A percentile compares a stretch with the other conserved stretches of the same genome.
phyloP scores from a whole-genome alignment of 1,140 invertebrate species.

The Heliconius hermathena region DNA sequence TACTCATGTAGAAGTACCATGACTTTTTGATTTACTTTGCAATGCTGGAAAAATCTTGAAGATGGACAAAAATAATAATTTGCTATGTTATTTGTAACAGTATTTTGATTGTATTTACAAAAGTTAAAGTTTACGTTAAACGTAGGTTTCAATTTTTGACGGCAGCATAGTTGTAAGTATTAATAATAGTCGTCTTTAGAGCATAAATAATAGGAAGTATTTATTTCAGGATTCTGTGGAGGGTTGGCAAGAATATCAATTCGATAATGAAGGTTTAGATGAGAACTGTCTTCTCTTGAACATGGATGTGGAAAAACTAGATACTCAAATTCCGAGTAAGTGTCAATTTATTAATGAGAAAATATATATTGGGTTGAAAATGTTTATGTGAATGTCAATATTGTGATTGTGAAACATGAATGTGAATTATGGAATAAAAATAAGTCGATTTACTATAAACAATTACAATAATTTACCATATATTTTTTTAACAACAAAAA shows the following conservation, averaged over 20 bases:
- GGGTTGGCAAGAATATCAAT: conserved; percentile 72
- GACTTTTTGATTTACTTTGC: not conserved
- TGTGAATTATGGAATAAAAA: not conserved
- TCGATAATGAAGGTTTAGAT: conserved; percentile 87
- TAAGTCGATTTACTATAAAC: not conserved
- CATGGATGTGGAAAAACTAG: conserved; percentile 71
- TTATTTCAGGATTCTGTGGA: conserved; percentile 65
- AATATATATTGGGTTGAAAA: not conserved
- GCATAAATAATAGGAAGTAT: too few relatives aligned
- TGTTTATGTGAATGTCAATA: not conserved
- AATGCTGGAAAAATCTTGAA: not conserved
- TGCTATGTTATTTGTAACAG: too few relatives aligned
- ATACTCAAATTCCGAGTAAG: conserved; percentile 64
- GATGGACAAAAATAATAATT: not conserved
- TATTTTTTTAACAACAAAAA: too few relatives aligned
- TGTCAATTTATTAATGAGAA: conserved; percentile 18
- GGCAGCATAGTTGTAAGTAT: too few relatives aligned
- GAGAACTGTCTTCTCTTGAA: conserved; percentile 92
- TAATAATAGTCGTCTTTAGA: too few relatives aligned
- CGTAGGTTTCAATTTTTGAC: too few relatives aligned
- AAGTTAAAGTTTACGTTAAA: too few relatives aligned
- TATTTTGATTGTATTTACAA: too few relatives aligned
- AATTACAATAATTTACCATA: too few relatives aligned
- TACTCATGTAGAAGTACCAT: too few relatives aligned
- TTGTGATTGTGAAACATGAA: not conserved